phyloP scores from a whole-genome alignment of 2,888 invertebrate species.

The Melikaiella ostensackeni region DNA sequence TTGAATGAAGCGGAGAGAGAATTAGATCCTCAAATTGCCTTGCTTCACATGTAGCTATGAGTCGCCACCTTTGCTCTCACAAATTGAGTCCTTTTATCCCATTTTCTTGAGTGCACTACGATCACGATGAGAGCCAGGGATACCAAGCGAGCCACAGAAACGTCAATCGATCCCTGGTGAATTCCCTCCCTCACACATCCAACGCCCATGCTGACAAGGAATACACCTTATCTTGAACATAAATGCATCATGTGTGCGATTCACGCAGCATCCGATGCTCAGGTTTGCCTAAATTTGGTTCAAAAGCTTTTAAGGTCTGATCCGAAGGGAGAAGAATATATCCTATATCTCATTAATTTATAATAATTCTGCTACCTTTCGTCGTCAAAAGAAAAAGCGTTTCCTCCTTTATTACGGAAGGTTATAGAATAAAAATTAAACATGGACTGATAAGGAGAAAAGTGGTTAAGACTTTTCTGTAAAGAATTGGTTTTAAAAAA shows the following conservation, averaged over 20 bases:
- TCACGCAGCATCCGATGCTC: conserved; percentile 27
- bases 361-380: background rate
- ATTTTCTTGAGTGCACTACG: conserved; percentile 59
- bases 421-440: too few relatives aligned
- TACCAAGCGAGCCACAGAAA: conserved; percentile 25
- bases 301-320: background rate
- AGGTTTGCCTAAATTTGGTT: background rate
- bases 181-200: conserved; percentile 33
- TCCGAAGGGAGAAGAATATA: background rate
- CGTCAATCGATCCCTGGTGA: conserved; percentile 49
- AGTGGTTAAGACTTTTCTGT: too few relatives aligned
- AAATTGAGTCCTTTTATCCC: conserved; percentile 59
- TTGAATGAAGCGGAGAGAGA: background rate
- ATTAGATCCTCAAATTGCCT: conserved; percentile 9
- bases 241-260: conserved; percentile 48
- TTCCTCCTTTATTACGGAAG: background rate
- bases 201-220: conserved; percentile 42
- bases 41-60: conserved; percentile 3
- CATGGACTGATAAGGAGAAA: too few relatives aligned
- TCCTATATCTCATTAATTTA: background rate
- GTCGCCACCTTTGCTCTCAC: conserved; percentile 45
- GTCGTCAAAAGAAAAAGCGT: background rate
- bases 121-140: conserved; percentile 40
- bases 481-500: too few relatives aligned
- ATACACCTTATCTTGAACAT: conserved; percentile 51